Evolutionary conservation across 1,140 invertebrate genomes (phyloP).

Genomic region (Leptinotarsa texana): DNA sequence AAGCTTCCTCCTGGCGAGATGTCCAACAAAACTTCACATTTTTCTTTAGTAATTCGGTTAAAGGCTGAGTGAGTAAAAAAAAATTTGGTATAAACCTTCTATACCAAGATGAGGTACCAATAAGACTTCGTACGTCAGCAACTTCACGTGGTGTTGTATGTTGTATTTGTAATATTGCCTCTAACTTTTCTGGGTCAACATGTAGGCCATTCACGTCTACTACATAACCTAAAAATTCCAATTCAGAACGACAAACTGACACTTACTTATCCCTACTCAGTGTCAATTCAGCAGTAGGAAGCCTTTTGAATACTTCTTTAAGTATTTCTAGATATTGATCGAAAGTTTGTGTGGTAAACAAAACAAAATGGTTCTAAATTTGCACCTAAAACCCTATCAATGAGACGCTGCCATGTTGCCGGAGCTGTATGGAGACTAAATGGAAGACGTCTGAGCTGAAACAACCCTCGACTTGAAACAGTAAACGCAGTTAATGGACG

Average conservation of each 20-base stretch:
- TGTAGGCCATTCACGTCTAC: background rate
- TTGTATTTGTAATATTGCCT: conserved; percentile 50
- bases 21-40: background rate
- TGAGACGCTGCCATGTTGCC: background rate
- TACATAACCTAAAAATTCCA: conserved; percentile 22
- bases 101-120: conserved; percentile 30
- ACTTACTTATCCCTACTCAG: conserved; percentile 26
- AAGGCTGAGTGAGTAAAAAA: no score
- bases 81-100: no score
- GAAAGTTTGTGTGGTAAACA: no score
- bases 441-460: conserved; percentile 44
- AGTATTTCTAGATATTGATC: no score
- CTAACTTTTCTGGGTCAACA: background rate
- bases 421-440: conserved; percentile 35
- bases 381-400: background rate
- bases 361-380: no score
- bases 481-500: no score
- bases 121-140: conserved; percentile 31
- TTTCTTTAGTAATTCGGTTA: background rate
- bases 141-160: conserved; percentile 36
- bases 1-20: conserved; percentile 15
- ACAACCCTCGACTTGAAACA: conserved; percentile 17
- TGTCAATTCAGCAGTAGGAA: background rate
- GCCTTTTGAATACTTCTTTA: no score
- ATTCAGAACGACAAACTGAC: conserved; percentile 11